Evolutionary conservation across 2,888 invertebrate species (phyloP).

Genomic region (Bembecia ichneumoniformis): DNA sequence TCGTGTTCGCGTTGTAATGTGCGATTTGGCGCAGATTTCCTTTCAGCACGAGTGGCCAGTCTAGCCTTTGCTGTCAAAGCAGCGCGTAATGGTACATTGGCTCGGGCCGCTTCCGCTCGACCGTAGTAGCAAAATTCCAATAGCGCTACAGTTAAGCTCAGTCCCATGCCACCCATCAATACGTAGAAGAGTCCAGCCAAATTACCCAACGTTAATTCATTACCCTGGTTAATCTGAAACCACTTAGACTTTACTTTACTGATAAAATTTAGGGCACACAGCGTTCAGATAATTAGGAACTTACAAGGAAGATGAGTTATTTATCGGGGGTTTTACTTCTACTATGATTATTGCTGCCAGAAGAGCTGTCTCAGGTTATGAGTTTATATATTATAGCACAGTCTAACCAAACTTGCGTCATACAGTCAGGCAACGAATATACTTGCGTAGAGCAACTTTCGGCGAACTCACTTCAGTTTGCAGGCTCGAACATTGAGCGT

Average conservation of each 20-base stretch:
- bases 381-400: too few species aligned
- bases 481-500: too few species aligned
- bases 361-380: too few species aligned
- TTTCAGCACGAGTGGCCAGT: constrained; percentile 71
- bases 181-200: constrained; percentile 99
- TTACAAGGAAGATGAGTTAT: not conserved
- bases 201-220: constrained; percentile 93
- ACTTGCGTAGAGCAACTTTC: too few species aligned
- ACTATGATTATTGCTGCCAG: too few species aligned
- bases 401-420: too few species aligned
- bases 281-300: not conserved
- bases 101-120: constrained; percentile 80
- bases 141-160: constrained; percentile 91
- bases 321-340: too few species aligned
- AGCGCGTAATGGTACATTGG: constrained; percentile 85
- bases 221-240: constrained; percentile 78
- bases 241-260: too few species aligned
- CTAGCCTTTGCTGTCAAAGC: constrained; percentile 89
- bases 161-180: constrained; percentile 89
- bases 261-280: too few species aligned
- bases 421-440: too few species aligned
- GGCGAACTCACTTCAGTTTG: too few species aligned
- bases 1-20: constrained; percentile 41
- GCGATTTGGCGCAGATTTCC: constrained; percentile 22
- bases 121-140: constrained; percentile 95